These are phyloP conservation scores for Hemibagrus guttatus DNA, from an alignment of 2,797 vertebrate genomes.

Conservation along the genomic window DNA sequence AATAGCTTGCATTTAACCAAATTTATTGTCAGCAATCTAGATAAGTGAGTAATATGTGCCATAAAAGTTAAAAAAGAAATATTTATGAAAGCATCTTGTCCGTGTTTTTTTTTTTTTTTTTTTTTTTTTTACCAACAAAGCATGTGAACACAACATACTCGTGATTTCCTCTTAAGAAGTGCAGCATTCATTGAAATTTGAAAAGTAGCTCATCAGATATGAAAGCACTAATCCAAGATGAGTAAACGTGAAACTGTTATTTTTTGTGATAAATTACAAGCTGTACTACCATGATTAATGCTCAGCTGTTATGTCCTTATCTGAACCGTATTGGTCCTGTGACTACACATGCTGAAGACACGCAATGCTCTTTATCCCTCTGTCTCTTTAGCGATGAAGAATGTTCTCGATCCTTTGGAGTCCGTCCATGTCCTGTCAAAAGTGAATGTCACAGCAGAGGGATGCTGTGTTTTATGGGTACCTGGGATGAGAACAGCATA, in stretches of 20 bases:
- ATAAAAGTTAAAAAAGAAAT: too few species aligned
- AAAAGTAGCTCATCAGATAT: not conserved
- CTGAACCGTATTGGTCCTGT: not conserved
- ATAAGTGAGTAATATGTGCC: too few species aligned
- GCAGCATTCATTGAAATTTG: not conserved
- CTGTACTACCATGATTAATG: not conserved
- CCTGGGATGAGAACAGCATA: conserved; percentile 71
- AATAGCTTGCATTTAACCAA: too few species aligned
- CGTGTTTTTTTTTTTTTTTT: too few species aligned
- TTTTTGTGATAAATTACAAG: not conserved
- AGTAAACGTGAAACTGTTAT: not conserved
- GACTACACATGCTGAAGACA: not conserved
- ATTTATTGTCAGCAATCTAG: too few species aligned
- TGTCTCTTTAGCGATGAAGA: conserved; percentile 16
- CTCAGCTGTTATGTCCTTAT: not conserved
- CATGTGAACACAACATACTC: too few species aligned
- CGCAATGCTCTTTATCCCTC: not conserved
- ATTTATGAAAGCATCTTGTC: too few species aligned
- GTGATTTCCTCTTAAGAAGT: too few species aligned
- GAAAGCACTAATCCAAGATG: not conserved
- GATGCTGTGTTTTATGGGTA: conserved; percentile 68
- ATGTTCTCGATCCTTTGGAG: conserved; percentile 59
- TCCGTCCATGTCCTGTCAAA: conserved; percentile 57
- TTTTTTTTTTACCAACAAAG: too few species aligned
- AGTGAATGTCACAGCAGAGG: conserved; percentile 66